Percentiles rank a stretch among this genome's conserved stretches.
Evolutionary conservation across 2,888 invertebrate genomes (phyloP).

Genomic region (Pyrochroa serraticornis): DNA sequence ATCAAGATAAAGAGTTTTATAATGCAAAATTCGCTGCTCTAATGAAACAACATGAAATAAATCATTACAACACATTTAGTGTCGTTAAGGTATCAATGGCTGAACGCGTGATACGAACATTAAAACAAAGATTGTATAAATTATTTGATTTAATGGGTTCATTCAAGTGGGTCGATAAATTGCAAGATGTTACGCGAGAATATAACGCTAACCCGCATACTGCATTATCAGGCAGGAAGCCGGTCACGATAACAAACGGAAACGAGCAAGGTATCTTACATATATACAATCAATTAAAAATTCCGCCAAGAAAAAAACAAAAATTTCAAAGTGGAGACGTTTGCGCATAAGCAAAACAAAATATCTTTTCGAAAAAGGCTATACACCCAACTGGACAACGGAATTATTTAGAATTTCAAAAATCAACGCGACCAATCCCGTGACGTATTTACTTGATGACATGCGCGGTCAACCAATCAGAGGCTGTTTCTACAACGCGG

Average conservation of each 20-base stretch:
- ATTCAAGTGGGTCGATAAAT: no score
- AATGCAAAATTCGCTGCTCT: constrained; percentile 36
- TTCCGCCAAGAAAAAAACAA: constrained; percentile 14
- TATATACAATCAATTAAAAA: constrained; percentile 19
- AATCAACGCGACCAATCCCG: constrained; percentile 43
- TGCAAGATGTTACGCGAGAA: constrained; percentile 18
- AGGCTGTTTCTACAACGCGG: constrained; percentile 42
- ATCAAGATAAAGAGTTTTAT: constrained; percentile 43
- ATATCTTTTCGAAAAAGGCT: constrained; percentile 48
- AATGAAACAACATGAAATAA: constrained; percentile 32
- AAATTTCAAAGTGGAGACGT: constrained; percentile 40
- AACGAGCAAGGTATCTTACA: constrained; percentile 10
- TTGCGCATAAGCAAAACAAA: constrained; percentile 45
- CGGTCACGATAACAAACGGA: no score
- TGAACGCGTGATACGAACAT: constrained; percentile 33
- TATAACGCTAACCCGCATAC: no score
- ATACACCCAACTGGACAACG: constrained; percentile 47
- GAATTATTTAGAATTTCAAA: constrained; percentile 47
- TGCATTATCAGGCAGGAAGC: no score
- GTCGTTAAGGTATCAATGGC: constrained; percentile 27
- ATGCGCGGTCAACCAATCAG: constrained; percentile 31
- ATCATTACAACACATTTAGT: constrained; percentile 33
- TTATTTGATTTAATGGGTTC: no score
- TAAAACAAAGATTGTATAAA: not conserved
- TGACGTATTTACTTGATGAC: constrained; percentile 45